Evolutionary conservation across 2,888 invertebrate genomes (phyloP), one percentile per base, ranked within the genome.

Genomic region (Hipparchia semele): DNA sequence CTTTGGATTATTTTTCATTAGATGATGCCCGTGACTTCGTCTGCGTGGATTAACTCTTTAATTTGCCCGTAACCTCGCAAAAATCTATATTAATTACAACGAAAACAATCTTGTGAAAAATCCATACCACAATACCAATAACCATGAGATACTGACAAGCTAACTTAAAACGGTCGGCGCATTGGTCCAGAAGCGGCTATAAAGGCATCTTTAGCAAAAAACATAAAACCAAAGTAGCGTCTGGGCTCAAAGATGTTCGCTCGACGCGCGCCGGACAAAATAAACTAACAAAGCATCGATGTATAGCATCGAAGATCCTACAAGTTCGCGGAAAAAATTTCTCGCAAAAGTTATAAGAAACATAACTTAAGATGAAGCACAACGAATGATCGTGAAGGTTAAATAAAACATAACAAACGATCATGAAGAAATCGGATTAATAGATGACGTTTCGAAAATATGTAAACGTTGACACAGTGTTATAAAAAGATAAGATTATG

Each of bases 241-340:
- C 70, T 67, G 58, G 56, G 33, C 56, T 56, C 71, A 71, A 73
- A 66, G 69, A 71, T 74, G 9, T 23, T 64, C 49, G 51, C 64
- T 62, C 46, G 33, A 5, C 10, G 9, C 51, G 10, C 6, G 51
- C 64, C 49, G 59, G 8, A 59, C 59, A 9, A 65, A 65, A 65
- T 53, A 65, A 65, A 65, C 33, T 33, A 65, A 33, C 33, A 65
- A 49, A 51, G 10, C 3, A 2, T 12, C 6, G 12, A 53, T 53
- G 4, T 3, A 45, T 45, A 61, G 6, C 53, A 51, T 9, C 12
- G 23, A 51, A 53, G 53, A 53, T 65, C 33, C 53, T 23, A 23
- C 8, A 39, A 10, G 2, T 13, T 49, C 23, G 7, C 10, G 1
- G 9, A 5, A 45, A 61, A 2, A 23, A 3, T 23, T 8, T 9